Conservation (phyloP, 2,888 invertebrate genomes). For the Apamea monoglypha region DNA sequence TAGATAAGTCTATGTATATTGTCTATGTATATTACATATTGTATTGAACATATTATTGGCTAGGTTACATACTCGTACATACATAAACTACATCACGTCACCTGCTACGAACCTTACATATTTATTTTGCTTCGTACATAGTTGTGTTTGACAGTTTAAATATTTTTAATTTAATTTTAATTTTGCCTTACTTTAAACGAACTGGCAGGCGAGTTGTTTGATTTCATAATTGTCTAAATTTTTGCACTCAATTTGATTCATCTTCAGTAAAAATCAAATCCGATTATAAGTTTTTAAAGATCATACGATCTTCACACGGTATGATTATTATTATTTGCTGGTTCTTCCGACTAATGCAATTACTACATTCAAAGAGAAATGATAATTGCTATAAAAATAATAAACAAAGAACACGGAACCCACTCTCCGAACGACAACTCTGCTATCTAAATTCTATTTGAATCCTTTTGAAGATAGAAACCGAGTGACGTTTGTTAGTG, state of each 20-base stretch:
- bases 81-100: neutral
- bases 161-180: neutral
- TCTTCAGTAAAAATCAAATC: neutral
- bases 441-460: slow-evolving; percentile 34
- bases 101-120: neutral
- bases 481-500: slow-evolving; percentile 52
- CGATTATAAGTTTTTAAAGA: neutral
- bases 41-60: too few species aligned
- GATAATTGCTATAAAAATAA: neutral
- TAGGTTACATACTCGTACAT: neutral
- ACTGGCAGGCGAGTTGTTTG: neutral
- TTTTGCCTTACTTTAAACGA: neutral
- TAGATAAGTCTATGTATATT: too few species aligned
- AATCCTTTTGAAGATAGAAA: slow-evolving; percentile 55
- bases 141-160: neutral
- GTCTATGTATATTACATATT: too few species aligned
- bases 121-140: neutral
- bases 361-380: neutral
- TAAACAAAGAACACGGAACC: slow-evolving; percentile 36
- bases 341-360: neutral
- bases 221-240: neutral
- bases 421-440: neutral
- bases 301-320: neutral
- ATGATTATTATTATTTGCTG: neutral
- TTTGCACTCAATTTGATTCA: neutral